Evolutionary conservation across 2,888 invertebrate species (phyloP).

Genomic region (Phengaris alcon): DNA sequence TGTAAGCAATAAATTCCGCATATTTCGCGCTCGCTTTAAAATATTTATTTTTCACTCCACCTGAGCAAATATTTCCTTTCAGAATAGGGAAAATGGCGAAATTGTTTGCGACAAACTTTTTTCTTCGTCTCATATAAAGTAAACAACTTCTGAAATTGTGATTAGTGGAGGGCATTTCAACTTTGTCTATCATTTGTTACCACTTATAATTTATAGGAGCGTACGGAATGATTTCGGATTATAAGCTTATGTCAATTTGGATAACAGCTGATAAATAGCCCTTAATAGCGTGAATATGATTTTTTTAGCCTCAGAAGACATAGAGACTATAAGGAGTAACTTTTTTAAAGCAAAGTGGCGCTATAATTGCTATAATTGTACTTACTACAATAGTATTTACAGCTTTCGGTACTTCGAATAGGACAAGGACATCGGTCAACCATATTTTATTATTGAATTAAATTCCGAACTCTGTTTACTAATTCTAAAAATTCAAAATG

Average conservation of each 20-base stretch:
- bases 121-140: neutral
- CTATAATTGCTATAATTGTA: too few species aligned
- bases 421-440: too few species aligned
- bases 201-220: neutral
- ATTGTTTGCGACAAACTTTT: conserved; percentile 18
- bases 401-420: too few species aligned
- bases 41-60: conserved; percentile 25
- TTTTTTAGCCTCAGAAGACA: neutral
- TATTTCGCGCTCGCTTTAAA: conserved; percentile 9
- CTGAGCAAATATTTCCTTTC: conserved; percentile 22
- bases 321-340: neutral
- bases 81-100: conserved; percentile 13
- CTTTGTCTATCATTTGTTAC: neutral
- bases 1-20: conserved; percentile 11
- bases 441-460: too few species aligned
- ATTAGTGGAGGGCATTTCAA: neutral
- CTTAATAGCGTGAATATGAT: neutral
- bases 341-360: too few species aligned
- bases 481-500: too few species aligned
- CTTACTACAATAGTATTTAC: too few species aligned
- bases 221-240: neutral
- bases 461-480: too few species aligned
- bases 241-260: neutral
- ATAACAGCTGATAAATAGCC: too few species aligned
- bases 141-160: conserved; percentile 10